Conservation (phyloP, 2,797 vertebrate species). For the Ibycter americanus region DNA sequence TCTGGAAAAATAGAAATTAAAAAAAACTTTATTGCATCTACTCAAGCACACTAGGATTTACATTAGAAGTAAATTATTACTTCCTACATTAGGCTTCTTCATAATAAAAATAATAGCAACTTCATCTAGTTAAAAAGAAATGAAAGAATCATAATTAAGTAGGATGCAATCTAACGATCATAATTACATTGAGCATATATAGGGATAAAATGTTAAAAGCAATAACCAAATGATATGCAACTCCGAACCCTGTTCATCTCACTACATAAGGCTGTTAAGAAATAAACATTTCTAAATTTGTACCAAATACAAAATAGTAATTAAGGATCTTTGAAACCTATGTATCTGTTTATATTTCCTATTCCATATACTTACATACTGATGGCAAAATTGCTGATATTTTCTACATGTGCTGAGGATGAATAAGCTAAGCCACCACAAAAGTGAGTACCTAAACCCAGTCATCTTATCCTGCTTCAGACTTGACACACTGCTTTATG, state of each 20-base stretch:
- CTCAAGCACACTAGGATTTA: neutral
- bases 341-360: neutral
- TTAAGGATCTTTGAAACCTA: neutral
- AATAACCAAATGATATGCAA: neutral
- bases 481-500: neutral
- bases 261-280: neutral
- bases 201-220: neutral
- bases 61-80: neutral
- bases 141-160: neutral
- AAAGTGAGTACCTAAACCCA: neutral
- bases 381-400: neutral
- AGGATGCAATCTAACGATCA: neutral
- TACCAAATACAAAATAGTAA: neutral
- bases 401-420: neutral
- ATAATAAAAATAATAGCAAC: neutral
- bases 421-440: neutral
- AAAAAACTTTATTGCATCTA: neutral
- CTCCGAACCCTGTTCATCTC: neutral
- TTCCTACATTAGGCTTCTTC: neutral
- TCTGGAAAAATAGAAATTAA: neutral
- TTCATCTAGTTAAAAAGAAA: neutral
- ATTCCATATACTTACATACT: neutral
- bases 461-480: constrained; percentile 16
- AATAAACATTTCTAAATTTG: neutral
- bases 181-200: neutral